phyloP scores from a whole-genome alignment of 2,888 invertebrate genomes.

The Orthosia gothica region DNA sequence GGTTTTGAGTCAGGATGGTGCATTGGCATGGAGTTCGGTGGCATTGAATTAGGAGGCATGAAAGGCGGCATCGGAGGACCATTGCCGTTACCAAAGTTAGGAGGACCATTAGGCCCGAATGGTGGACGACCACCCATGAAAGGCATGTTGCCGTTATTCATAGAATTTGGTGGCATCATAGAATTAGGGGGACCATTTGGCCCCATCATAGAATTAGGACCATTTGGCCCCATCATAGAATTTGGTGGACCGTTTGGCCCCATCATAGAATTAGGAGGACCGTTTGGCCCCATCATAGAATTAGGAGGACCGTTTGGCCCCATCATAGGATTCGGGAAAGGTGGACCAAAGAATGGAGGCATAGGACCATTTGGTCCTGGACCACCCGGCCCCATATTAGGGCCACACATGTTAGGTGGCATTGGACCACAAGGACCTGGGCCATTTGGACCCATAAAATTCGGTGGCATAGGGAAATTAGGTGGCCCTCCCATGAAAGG shows the following conservation, averaged over 20 bases:
- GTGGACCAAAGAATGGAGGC: slow-evolving; percentile 69
- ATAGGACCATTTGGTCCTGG: slow-evolving; percentile 76
- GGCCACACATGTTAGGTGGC: slow-evolving; percentile 78
- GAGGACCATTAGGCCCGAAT: slow-evolving; percentile 83
- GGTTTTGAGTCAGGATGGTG: slow-evolving; percentile 73
- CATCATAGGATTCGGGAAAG: slow-evolving; percentile 74
- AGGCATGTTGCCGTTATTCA: slow-evolving; percentile 78
- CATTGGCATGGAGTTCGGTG: slow-evolving; percentile 68
- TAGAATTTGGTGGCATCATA: slow-evolving; percentile 75
- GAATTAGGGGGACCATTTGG: slow-evolving; percentile 73
- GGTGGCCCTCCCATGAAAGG: slow-evolving; percentile 84
- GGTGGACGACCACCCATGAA: slow-evolving; percentile 85
- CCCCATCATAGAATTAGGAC: slow-evolving; percentile 76
- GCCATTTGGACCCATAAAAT: slow-evolving; percentile 86
- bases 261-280: too few species aligned
- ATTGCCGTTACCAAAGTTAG: slow-evolving; percentile 71
- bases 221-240: slow-evolving; percentile 71
- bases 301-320: slow-evolving; percentile 70
- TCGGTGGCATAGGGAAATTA: slow-evolving; percentile 85
- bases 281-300: too few species aligned
- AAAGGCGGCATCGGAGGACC: slow-evolving; percentile 80
- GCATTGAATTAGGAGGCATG: slow-evolving; percentile 75
- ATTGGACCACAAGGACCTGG: slow-evolving; percentile 71
- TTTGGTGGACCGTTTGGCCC: slow-evolving; percentile 65
- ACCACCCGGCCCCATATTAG: slow-evolving; percentile 70